Base-by-base conservation (phyloP, 2,113 vertebrate species). In the Tachysurus vachellii region DNA sequence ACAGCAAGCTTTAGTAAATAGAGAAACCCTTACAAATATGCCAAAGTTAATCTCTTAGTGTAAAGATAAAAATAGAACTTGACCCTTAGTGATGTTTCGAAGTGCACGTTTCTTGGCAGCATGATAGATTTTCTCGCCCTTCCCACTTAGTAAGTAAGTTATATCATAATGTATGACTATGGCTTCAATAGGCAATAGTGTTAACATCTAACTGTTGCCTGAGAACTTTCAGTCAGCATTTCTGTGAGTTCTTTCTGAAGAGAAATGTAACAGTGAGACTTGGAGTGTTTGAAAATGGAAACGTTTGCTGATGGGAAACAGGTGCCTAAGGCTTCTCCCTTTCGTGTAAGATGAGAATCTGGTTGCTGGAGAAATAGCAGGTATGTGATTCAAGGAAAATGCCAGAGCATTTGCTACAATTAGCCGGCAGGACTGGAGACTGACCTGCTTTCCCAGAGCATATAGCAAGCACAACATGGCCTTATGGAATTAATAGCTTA, bases 401-500 rank as follows among this genome's bases (percentile, higher is more conserved):
- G 84, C 13, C 73, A 61, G 47, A 86, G 71, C 88, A 86, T 88
- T 88, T 83, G 86, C 88, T 86, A 84, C 87, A 86, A 88, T 91
- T 89, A 92, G 86, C 82, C 73, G 79, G 61, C 68, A 73, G 76
- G 62, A 80, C 80, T 87, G 64, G 79, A 88, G 87, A 66, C 42
- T 4, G 26, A 61, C 53, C 57, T 42, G 75, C 64, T 89, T 88
- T 88, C 76, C 62, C 79, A 19, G 76, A 88, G 82, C 80, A 85
- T 71, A 84, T 80, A 83, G 76, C 44, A 21, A 66, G 85, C 87
- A 82, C 86, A 76, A 71, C 86, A 85, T 75, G 71, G 54, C 64
- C 71, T 88, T 75, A n/a, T 71, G 91, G 83, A 87, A 86, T 91
- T 88, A 89, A 89, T 89, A 90, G 87, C 87, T 88, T 90, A 87